Base-by-base conservation (phyloP, 2,888 invertebrate genomes). In the Yponomeuta evonymella region DNA sequence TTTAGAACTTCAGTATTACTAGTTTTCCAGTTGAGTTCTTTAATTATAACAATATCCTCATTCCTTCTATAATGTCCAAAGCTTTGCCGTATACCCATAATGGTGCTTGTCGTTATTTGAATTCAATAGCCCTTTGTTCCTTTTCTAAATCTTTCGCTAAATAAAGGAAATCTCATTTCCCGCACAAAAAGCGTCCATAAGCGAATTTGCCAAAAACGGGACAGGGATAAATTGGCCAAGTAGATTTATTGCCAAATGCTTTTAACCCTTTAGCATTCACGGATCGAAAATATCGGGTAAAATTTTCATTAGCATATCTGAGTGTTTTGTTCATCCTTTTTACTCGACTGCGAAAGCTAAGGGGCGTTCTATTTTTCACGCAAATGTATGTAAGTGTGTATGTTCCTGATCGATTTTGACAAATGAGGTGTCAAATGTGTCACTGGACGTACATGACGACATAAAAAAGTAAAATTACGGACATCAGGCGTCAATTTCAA, bases 231-330 rank as follows among this genome's bases (percentile, higher is more conserved):
- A 90, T 89, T 88, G 87, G 85, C 79, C 82, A 80, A 78, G 78
- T 82, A 79, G 88, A 91, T 91, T 91, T 90, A 91, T 91, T 83
- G 82, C 87, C 86, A 80, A 90, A 89, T 86, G 89, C 90, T 90
- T 85, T 90, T 88, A 90, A 87, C 87, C 83, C 85, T 70, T 80
- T 81, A 82, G 80, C 80, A 79, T 83, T 77, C 80, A 78, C 78
- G 78, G 76, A 74, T 76, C 73, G 76, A 76, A 78, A 79, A 81
- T 79, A 81, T 51, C n/a, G 64, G 23, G 81, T 79, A 80, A 75
- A 77, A 80, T 81, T 83, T 82, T 80, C 81, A 82, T 78, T 81
- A 81, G 83, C 83, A 77, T 75, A 72, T 73, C 74, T 74, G 69
- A 72, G 43, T 5, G 43, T 58, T 15, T 58, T 58, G 0, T 58